Base-by-base conservation (phyloP, 2,113 vertebrate species). In the Oreochromis spilurus region DNA sequence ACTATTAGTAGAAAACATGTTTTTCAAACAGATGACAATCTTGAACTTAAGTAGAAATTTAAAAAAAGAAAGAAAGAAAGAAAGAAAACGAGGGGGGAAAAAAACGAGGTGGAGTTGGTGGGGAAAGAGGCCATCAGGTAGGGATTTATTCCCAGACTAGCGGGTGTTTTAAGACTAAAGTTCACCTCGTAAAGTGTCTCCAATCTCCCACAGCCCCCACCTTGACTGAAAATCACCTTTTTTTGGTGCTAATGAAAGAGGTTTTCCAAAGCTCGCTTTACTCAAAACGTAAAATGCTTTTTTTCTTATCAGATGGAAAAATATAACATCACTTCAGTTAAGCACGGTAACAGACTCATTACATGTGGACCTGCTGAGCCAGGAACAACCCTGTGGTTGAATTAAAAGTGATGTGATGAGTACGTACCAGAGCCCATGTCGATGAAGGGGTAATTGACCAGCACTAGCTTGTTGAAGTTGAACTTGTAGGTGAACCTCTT, bases 401-500 rank as follows among this genome's bases (percentile, higher is more conserved):
- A 50, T 19, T 31, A 50, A 45, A 72, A 50, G 38, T 16, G 13
- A 45, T 3, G 57, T 58, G 52, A 21, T 2, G 60, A 12, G 54
- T 1, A 79, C 87, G 6, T 87, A 96, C 95, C 95, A 70, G 97
- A 94, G 48, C 97, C 97, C 97, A 98, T 97, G 57, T 98, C 97
- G 12, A 98, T 98, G 95, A 98, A 98, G 7, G 97, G 97, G 84
- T 98, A 98, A 92, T 98, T 98, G 84, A 98, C 97, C 93, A 98
- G 97, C 90, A 98, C 97, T 81, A 98, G 93, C 91, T 98, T 98
- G 96, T 97, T 98, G 94, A 98, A 98, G 95, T 98, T 98, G 92
- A 98, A 98, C 93, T 98, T 98, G 96, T 98, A 98, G 92, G 98
- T 98, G 95, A 98, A 98, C 36, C 97, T 95, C 90, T 98, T 98